phyloP scores from a whole-genome alignment of 2,797 vertebrate genomes.

The Fistularia tabacaria region DNA sequence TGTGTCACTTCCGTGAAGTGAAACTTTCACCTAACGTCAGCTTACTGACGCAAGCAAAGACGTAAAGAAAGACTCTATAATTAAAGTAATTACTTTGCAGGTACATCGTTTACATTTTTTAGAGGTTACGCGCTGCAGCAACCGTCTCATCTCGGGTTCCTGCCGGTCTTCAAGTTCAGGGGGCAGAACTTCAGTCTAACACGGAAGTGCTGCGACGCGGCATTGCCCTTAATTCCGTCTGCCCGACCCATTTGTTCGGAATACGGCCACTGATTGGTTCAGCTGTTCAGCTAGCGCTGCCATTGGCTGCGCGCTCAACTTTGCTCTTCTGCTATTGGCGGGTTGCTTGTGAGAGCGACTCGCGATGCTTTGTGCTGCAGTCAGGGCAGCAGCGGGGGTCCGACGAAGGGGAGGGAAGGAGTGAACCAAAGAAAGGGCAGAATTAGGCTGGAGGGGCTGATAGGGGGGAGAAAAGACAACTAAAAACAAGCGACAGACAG shows the following conservation, averaged over 20 bases:
- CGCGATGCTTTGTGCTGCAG: constrained; percentile 53
- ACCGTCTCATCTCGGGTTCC: too few species aligned
- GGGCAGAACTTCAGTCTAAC: constrained; percentile 21
- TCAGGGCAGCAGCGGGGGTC: constrained; percentile 62
- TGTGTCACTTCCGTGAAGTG: too few species aligned
- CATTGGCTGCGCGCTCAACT: constrained; percentile 55
- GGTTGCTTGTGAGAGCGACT: constrained; percentile 14
- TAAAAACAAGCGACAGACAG: constrained; percentile 21
- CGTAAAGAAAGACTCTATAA: too few species aligned
- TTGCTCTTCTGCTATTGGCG: constrained; percentile 51
- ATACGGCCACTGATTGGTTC: constrained; percentile 50
- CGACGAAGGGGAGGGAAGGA: constrained; percentile 50
- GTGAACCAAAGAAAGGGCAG: constrained; percentile 57
- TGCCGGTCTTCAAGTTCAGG: too few species aligned
- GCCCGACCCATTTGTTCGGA: constrained; percentile 45
- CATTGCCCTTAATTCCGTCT: constrained; percentile 46
- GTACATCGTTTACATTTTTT: too few species aligned
- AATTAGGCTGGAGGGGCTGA: constrained; percentile 34
- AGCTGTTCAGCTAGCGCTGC: constrained; percentile 1
- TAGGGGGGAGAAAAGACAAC: constrained; percentile 28
- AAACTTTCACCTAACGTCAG: too few species aligned
- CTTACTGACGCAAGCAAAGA: too few species aligned
- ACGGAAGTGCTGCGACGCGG: constrained; percentile 46
- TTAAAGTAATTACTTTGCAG: too few species aligned
- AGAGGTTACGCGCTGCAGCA: too few species aligned